Base-by-base conservation (phyloP, 1,140 invertebrate genomes). In the Neelides sp. region DNA sequence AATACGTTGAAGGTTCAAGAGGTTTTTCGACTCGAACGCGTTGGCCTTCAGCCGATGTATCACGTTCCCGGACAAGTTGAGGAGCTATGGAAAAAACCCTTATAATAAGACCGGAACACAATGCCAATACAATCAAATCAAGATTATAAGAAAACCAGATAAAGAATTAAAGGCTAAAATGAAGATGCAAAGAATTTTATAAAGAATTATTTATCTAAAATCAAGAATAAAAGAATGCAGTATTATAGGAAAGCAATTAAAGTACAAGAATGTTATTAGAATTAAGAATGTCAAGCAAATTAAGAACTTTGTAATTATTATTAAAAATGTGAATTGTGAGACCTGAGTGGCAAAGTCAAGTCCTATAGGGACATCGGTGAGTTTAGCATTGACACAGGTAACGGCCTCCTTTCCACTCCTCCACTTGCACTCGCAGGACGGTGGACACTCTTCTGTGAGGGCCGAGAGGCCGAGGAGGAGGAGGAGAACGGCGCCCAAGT, bases 361-460 rank as follows among this genome's bases (percentile, higher is more conserved):
- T 42, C 75, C 73, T 17, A 67, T 63, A 4, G 83, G 84, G 35
- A 87, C 73, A 54, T 71, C 69, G 40, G 75, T 75, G 44, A 87
- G 72, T 60, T 81, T 81, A 47, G 78, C 78, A 63, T 76, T 76
- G 46, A 74, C 70, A 68, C 83, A 88, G 52, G 82, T 73, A 35
- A 81, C 83, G 24, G 81, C 82, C 67, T 85, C 80, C 67, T 87
- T 87, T 55, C 83, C 83, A 62, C 77, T 78, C 64, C 83, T 82
- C 85, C 85, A 87, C 66, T 84, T 85, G 69, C 84, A 86, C 65
- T 84, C 79, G 69, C 84, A 87, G 54, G 77, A 71, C 40, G 71
- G 71, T 23, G 80, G 80, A 64, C 80, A 83, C 26, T 52, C 56
- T 1, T 46, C 44, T 1, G 44, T 45, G 15, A 54, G 45, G 44